Evolutionary conservation across 1,140 invertebrate genomes (phyloP).

Genomic region (Drosophila setifemur): DNA sequence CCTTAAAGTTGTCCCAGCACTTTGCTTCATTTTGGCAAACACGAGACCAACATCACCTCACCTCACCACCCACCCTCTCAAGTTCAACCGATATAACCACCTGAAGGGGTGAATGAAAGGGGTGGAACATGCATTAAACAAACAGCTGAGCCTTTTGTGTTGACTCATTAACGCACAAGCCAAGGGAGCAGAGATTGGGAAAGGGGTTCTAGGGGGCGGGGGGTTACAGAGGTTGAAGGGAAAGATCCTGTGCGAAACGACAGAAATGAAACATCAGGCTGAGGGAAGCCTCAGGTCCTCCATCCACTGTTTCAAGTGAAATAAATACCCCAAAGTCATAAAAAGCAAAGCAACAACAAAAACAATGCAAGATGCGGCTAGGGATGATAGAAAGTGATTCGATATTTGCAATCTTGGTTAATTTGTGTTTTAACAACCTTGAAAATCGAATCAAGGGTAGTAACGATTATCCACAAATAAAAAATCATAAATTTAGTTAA

Average conservation of each 20-base stretch:
- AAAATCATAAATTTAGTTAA: too few species aligned
- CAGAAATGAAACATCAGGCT: conserved; percentile 73
- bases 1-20: conserved; percentile 22
- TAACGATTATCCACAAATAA: too few species aligned
- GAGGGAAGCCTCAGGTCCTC: conserved; percentile 14
- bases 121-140: conserved; percentile 66
- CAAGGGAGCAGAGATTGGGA: too few species aligned
- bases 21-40: conserved; percentile 31
- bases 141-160: conserved; percentile 79
- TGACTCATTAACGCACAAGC: conserved; percentile 75
- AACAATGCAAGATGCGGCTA: conserved; percentile 12
- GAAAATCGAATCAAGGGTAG: too few species aligned
- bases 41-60: conserved; percentile 7
- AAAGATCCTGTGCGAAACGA: conserved; percentile 39
- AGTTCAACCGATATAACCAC: conserved; percentile 7
- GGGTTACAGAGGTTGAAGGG: conserved; percentile 6
- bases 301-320: conserved; percentile 60
- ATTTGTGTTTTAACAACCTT: too few species aligned
- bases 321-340: conserved; percentile 80
- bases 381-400: not conserved
- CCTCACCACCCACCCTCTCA: not conserved
- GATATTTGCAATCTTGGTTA: too few species aligned
- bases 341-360: conserved; percentile 46
- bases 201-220: not conserved
- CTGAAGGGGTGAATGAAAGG: conserved; percentile 34